Evolutionary conservation across 2,113 vertebrate genomes (phyloP).

Genomic region (Callorhinus ursinus): DNA sequence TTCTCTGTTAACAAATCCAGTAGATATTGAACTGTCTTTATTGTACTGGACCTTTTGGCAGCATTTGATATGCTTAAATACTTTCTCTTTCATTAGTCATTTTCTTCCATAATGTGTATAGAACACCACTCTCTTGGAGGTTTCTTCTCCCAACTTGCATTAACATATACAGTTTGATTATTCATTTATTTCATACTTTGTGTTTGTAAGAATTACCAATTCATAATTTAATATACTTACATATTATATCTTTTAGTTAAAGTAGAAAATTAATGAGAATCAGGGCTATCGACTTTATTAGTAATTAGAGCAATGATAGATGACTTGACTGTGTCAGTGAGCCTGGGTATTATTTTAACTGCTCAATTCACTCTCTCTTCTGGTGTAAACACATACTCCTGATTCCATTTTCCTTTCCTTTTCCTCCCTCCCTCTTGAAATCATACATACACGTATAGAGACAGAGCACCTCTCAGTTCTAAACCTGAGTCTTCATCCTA

Average conservation of each 20-base stretch:
- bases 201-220: constrained; percentile 25
- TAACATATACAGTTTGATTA: neutral
- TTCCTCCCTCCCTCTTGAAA: neutral
- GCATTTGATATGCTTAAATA: neutral
- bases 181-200: constrained; percentile 51
- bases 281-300: neutral
- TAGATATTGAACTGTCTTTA: neutral
- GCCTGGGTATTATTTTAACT: neutral
- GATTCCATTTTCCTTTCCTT: neutral
- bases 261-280: neutral
- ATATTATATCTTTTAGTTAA: constrained; percentile 4
- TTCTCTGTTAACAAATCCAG: neutral
- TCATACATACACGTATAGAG: neutral
- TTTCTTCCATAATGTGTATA: neutral
- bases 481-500: neutral
- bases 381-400: neutral
- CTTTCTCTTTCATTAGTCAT: neutral
- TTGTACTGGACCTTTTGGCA: neutral
- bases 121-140: neutral
- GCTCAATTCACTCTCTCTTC: neutral
- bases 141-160: neutral
- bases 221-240: constrained; percentile 22
- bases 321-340: neutral
- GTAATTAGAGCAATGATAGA: neutral
- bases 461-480: neutral